Conservation (phyloP, 2,888 invertebrate species). For the Endotricha flammealis region DNA sequence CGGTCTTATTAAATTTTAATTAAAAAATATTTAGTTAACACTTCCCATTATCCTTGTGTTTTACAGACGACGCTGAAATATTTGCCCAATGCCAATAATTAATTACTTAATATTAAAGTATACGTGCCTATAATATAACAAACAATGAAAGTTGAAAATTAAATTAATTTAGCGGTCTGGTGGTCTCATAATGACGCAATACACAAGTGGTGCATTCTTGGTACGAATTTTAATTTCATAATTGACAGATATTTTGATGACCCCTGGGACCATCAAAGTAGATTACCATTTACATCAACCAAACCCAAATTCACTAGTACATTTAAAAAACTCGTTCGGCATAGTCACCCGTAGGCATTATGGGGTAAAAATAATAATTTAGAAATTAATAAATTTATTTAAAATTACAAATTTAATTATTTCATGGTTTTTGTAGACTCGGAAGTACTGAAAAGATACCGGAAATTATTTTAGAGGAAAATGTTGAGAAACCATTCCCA, state of each 20-base stretch:
- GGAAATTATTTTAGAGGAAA: slow-evolving; percentile 11
- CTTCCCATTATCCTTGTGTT: no score
- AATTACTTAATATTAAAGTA: no score
- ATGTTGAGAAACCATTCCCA: slow-evolving; percentile 3
- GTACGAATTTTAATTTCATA: slow-evolving; percentile 15
- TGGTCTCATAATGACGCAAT: slow-evolving; percentile 3
- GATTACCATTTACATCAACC: slow-evolving; percentile 18
- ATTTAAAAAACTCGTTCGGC: slow-evolving; percentile 8
- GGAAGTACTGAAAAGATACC: slow-evolving; percentile 10
- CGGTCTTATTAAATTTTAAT: no score
- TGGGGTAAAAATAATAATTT: slow-evolving; percentile 13
- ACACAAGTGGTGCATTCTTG: slow-evolving; percentile 1
- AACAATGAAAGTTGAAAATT: no score
- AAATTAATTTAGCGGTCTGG: no score
- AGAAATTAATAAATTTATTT: background rate
- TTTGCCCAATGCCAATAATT: no score
- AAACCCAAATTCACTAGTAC: slow-evolving; percentile 16
- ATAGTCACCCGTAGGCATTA: slow-evolving; percentile 13
- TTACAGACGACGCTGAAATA: no score
- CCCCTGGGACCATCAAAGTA: slow-evolving; percentile 9
- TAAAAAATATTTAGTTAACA: no score
- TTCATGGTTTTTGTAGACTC: slow-evolving; percentile 8
- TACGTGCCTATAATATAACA: no score
- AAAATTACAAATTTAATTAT: background rate
- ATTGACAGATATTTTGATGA: slow-evolving; percentile 14